Percentiles rank a stretch among this genome's conserved stretches.
Conservation (phyloP, 2,113 vertebrate genomes). For the Urocitellus parryii region DNA sequence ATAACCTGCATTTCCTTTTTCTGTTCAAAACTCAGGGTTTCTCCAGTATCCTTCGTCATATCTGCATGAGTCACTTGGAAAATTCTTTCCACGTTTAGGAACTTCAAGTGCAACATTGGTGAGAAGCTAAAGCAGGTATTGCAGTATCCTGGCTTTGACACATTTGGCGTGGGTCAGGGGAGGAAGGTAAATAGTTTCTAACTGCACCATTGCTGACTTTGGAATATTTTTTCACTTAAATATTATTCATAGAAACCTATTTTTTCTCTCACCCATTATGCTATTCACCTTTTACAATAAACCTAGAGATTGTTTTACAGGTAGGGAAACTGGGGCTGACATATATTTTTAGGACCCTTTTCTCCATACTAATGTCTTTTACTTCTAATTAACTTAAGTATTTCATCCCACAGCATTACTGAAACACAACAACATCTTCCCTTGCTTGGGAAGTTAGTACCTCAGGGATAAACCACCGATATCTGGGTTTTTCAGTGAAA, state of each 20-base stretch:
- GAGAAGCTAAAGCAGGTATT: neutral
- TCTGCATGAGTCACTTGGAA: neutral
- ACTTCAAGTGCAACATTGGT: neutral
- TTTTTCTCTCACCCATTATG: neutral
- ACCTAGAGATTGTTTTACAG: neutral
- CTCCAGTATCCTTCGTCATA: neutral
- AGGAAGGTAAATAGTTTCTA: neutral
- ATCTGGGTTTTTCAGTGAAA: neutral
- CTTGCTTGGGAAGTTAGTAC: neutral
- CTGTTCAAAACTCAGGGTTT: neutral
- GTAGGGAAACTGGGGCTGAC: neutral
- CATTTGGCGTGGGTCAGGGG: neutral
- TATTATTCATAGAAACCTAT: neutral
- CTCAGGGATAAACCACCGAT: neutral
- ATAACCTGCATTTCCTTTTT: neutral
- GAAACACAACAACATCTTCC: neutral
- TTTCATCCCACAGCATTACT: neutral
- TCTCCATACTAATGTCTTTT: neutral
- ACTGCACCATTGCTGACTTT: neutral
- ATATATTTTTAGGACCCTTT: neutral
- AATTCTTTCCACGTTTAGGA: neutral
- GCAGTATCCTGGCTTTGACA: neutral
- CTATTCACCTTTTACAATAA: neutral
- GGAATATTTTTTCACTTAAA: neutral
- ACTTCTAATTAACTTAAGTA: neutral